A percentile compares a stretch with the other conserved stretches of the same genome.
Conservation (phyloP, 35 echinoderm and acorn worm genomes). For the Ophiothrix spiculata region DNA sequence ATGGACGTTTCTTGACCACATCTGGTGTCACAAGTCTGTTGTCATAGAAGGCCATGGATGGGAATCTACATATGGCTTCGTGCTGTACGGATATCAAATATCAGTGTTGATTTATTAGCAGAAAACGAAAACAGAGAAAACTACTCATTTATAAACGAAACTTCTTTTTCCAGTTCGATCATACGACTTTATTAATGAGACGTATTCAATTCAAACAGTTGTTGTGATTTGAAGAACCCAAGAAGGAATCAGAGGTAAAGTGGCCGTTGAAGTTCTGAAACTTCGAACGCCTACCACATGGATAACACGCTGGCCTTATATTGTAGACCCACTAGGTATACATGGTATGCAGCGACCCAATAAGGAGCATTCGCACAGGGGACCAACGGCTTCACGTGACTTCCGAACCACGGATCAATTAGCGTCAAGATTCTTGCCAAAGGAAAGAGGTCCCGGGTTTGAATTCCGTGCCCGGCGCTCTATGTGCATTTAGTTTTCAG, state of each 20-base stretch:
- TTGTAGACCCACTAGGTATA: too few species aligned
- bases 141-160: neutral
- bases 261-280: neutral
- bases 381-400: too few species aligned
- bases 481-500: too few species aligned
- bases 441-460: too few species aligned
- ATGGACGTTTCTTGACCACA: conserved; percentile 41
- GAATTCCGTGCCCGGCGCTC: too few species aligned
- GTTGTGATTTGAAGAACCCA: neutral
- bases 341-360: too few species aligned
- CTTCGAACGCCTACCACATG: too few species aligned
- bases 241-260: neutral
- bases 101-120: neutral
- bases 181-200: neutral
- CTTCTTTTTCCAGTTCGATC: neutral
- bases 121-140: neutral
- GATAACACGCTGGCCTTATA: too few species aligned
- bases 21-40: conserved; percentile 46
- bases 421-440: too few species aligned
- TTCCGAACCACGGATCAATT: too few species aligned
- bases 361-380: too few species aligned
- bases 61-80: conserved; percentile 61
- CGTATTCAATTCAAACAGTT: neutral
- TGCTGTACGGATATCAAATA: conserved; percentile 43
- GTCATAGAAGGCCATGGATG: conserved; percentile 61